Conservation (phyloP, 2,888 invertebrate genomes). For the Campoplex nolae region DNA sequence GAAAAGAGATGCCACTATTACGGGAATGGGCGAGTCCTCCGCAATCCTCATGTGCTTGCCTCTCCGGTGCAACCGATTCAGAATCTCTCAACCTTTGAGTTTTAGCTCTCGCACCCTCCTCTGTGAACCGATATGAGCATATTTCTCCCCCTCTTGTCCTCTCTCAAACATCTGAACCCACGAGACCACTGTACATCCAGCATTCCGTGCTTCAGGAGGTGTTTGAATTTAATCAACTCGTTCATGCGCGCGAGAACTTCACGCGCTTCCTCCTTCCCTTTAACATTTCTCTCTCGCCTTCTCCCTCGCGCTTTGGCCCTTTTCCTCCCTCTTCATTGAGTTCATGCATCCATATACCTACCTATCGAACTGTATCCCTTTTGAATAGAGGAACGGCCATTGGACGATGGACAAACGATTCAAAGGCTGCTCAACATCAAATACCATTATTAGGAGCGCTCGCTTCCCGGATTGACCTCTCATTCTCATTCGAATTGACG, state of each 20-base stretch:
- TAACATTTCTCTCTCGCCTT: not conserved
- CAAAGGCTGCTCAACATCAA: constrained; percentile 83
- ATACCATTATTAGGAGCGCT: constrained; percentile 78
- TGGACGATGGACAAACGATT: constrained; percentile 67
- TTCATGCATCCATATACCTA: constrained; percentile 25
- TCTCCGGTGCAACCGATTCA: constrained; percentile 53
- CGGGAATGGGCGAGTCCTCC: constrained; percentile 60
- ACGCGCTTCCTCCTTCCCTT: constrained; percentile 50
- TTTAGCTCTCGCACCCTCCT: constrained; percentile 54
- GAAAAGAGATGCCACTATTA: constrained; percentile 58
- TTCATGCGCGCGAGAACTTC: constrained; percentile 80
- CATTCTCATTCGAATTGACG: not conserved
- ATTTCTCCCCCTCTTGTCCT: constrained; percentile 76
- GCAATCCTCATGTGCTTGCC: constrained; percentile 63
- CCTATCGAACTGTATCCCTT: constrained; percentile 17
- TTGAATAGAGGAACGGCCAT: constrained; percentile 27
- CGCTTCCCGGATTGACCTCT: constrained; percentile 38
- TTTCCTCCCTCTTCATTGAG: constrained; percentile 6
- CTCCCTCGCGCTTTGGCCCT: not conserved
- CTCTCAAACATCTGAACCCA: constrained; percentile 62
- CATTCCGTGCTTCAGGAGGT: constrained; percentile 81
- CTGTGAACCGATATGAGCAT: constrained; percentile 81
- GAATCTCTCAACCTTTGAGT: constrained; percentile 72
- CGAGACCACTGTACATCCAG: constrained; percentile 74
- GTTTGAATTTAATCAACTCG: constrained; percentile 84